phyloP scores from a whole-genome alignment of 1,140 invertebrate genomes.

The Eupristina koningsbergeri region DNA sequence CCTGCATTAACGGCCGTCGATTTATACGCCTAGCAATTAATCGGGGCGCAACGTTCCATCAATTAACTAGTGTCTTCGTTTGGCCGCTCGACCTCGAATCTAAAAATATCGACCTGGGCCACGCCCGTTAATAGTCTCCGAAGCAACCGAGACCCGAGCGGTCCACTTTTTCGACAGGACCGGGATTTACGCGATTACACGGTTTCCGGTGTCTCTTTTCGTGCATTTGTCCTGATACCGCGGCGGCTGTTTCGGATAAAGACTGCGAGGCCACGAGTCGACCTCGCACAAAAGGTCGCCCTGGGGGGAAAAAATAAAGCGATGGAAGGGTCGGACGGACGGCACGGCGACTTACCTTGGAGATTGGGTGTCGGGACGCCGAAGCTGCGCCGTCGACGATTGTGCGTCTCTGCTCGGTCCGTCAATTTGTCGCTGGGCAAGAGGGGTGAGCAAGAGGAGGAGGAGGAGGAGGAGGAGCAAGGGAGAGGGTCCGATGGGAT shows the following conservation, averaged over 20 bases:
- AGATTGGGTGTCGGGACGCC: neutral
- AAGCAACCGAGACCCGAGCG: too few species aligned
- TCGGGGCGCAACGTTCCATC: conserved; percentile 18
- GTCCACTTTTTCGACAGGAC: neutral
- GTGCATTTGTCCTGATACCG: too few species aligned
- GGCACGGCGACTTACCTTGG: neutral
- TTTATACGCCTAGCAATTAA: conserved; percentile 65
- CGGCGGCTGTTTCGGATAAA: too few species aligned
- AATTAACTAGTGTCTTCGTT: conserved; percentile 28
- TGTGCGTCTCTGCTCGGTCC: neutral
- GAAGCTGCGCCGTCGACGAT: neutral
- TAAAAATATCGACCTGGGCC: too few species aligned
- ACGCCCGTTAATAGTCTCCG: too few species aligned
- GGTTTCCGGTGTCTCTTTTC: neutral
- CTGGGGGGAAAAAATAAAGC: too few species aligned
- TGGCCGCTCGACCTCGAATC: neutral
- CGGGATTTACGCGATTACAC: neutral
- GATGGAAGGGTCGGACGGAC: too few species aligned
- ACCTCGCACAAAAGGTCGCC: too few species aligned
- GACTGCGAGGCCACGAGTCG: too few species aligned
- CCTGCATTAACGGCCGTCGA: conserved; percentile 51
- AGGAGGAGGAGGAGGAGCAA: neutral
- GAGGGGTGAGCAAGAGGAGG: too few species aligned
- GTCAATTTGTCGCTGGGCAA: conserved; percentile 41
- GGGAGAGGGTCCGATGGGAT: neutral